Base-by-base conservation (phyloP, 2,888 invertebrate genomes). In the Catotricha subobsoleta region DNA sequence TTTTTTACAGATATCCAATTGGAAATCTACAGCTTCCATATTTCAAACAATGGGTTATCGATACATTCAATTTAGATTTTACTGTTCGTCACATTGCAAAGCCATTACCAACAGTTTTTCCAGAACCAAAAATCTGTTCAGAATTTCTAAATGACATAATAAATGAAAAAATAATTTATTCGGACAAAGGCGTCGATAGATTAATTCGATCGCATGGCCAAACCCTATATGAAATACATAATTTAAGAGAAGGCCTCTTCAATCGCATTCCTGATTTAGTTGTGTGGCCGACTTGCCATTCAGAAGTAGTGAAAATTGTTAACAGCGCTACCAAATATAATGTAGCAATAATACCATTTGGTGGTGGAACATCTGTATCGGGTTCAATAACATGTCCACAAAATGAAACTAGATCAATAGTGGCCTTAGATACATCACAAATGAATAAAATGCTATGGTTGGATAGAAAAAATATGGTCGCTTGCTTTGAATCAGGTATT, bases 401-500 rank as follows among this genome's bases (percentile, higher is more conserved):
- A 12, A 59, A 73, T 20, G 91, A 90, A 60, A 65, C 64, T 19
- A 67, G 84, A 39, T 80, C 83, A 49, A 92, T 98, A 46, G 69
- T 92, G 25, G 82, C 81, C 0, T 57, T 98, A 46, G 97, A 98
- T 59, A 95, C 91, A 34, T 84, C 90, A 20, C 86, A 90, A 56
- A 92, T 98, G 92, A 94, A 92, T 66, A 72, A 78, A 48, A 80
- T 98, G 56, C 60, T 97, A 23, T 95, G 94, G 92, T 66, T 98
- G 38, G 94, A 98, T 58, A 73, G 71, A 45, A 74, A 79, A 44
- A 91, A 90, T 62, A 64, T 86, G 46, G 74, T 82, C 1, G 82
- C 75, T 2, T 78, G 82, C 53, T 76, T 80, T 54, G 84, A 98
- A 66, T 71, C 88, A 38, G 95, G 95, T 7, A 86, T 95, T 48